Base-by-base conservation (phyloP, 2,113 vertebrate species). In the Petromus typicus region DNA sequence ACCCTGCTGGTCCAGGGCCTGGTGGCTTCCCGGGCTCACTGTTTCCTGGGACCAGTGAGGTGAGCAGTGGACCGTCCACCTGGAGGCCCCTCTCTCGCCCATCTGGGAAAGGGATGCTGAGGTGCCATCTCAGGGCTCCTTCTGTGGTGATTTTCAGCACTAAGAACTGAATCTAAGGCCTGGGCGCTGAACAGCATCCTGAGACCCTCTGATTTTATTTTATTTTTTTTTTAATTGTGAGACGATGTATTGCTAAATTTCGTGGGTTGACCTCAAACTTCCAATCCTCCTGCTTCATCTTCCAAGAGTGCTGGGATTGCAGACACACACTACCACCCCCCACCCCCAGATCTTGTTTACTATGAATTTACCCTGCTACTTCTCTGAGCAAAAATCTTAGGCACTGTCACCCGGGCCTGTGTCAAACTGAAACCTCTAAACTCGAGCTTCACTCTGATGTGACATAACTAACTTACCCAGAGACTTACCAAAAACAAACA, bases 401-500 rank as follows among this genome's bases (percentile, higher is more conserved):
- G 32, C 63, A 30, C 34, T 1, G 13, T 13, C 4, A 61, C 18
- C 61, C 18, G 67, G 56, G 37, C 37, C 80, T 57, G 48, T 37
- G 40, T 48, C 11, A 23, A 43, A 30, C 40, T 3, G 64, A 73
- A 40, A 30, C 18, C 8, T 7, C 59, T 4, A 16, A 73, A 54
- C n/a, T 0, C 4, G 45, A 63, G 34, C 18, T 34, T 51, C 37
- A 7, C 59, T 10, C 43, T 32, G 32, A 22, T 0, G 0, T 2
- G 43, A 48, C 32, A 1, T 40, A 11, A 3, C 14, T 1, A 43
- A 54, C 48, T 14, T 66, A 32, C 3, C 54, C 45, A 69, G 43
- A 8, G 2, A 12, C 6, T 25, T 0, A 63, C 61, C 59, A 18
- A 30, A 54, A 79, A n/a, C n/a, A n/a, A n/a, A n/a, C n/a, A n/a